Evolutionary conservation across 2,888 invertebrate genomes (phyloP).

Genomic region (Choreutis nemorana): DNA sequence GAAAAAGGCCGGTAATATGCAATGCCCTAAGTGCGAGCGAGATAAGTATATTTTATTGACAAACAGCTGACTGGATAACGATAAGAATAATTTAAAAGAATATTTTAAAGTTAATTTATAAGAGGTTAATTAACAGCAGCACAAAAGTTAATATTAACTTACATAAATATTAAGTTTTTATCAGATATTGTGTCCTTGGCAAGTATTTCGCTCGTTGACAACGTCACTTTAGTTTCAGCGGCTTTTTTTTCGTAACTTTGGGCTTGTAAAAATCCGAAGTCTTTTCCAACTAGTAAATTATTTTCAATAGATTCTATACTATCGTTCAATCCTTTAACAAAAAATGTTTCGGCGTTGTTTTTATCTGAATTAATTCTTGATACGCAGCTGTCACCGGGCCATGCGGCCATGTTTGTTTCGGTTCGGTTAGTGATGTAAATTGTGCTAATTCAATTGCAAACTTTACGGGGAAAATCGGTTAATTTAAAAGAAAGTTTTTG

Average conservation of each 20-base stretch:
- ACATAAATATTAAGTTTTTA: slow-evolving; percentile 21
- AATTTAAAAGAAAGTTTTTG: slow-evolving; percentile 10
- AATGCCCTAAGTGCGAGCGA: slow-evolving; percentile 29
- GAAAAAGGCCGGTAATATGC: slow-evolving; percentile 40
- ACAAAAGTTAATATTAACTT: slow-evolving; percentile 16
- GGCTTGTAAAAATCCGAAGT: slow-evolving; percentile 16
- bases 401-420: slow-evolving; percentile 50
- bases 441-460: slow-evolving; percentile 15
- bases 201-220: slow-evolving; percentile 21
- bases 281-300: slow-evolving; percentile 14
- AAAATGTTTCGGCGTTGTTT: slow-evolving; percentile 16
- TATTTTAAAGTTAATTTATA: slow-evolving; percentile 4
- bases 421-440: slow-evolving; percentile 8
- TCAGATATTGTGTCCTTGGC: slow-evolving; percentile 22
- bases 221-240: slow-evolving; percentile 19
- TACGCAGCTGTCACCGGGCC: slow-evolving; percentile 36
- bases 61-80: slow-evolving; percentile 53
- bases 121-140: slow-evolving; percentile 5
- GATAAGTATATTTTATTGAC: slow-evolving; percentile 42
- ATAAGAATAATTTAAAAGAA: slow-evolving; percentile 5
- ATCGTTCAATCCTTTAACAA: slow-evolving; percentile 15
- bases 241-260: slow-evolving; percentile 16
- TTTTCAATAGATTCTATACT: slow-evolving; percentile 15
- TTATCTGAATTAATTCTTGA: slow-evolving; percentile 20
- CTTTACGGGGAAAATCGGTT: slow-evolving; percentile 18